Conservation (phyloP, 2,797 vertebrate genomes). For the Cercopithecus petaurista region DNA sequence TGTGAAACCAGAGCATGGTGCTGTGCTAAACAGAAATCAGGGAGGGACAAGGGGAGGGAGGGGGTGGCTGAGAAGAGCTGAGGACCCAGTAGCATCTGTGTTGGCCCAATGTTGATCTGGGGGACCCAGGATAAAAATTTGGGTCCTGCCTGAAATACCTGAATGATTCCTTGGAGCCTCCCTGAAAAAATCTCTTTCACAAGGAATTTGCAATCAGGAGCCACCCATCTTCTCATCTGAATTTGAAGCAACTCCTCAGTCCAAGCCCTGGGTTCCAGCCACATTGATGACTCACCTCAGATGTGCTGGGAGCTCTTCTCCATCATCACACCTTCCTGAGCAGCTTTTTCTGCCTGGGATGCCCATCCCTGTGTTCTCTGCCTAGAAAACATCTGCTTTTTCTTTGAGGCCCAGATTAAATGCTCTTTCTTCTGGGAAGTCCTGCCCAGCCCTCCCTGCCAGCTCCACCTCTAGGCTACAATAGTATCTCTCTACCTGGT, state of each 20-base stretch:
- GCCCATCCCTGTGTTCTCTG: background rate
- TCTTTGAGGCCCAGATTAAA: background rate
- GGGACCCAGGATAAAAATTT: background rate
- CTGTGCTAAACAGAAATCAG: background rate
- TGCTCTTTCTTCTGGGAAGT: background rate
- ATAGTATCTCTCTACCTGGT: fast-evolving
- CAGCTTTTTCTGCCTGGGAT: background rate
- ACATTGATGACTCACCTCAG: background rate
- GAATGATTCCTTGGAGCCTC: background rate
- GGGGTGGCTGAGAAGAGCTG: background rate
- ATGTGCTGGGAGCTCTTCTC: too few species aligned
- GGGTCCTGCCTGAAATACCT: background rate
- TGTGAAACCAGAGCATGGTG: background rate
- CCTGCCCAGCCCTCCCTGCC: too few species aligned
- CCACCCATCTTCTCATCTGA: background rate
- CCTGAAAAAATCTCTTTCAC: background rate
- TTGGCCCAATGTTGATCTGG: background rate
- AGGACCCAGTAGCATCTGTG: background rate
- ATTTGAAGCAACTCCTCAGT: background rate
- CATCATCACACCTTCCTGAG: background rate
- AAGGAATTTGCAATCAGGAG: background rate
- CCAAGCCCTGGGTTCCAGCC: background rate
- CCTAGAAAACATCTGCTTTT: background rate
- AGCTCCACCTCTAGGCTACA: background rate
- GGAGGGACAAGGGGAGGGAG: fast-evolving